Evolutionary conservation across 2,797 vertebrate species (phyloP), one percentile per base, ranked within the genome.

Genomic region (Anableps anableps): DNA sequence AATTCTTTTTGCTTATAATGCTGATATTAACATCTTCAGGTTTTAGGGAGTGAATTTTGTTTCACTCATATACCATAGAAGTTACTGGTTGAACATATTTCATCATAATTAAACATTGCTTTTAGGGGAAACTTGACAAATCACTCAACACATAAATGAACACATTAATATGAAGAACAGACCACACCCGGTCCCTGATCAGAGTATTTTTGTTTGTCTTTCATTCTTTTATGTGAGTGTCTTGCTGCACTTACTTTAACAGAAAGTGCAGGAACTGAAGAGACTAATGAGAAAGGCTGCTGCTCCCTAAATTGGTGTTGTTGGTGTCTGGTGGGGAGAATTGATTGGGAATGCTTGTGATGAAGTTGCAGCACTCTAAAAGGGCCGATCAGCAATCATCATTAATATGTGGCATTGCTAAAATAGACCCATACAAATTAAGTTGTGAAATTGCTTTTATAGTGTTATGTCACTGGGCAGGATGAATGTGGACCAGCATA

Each of bases 261-360:
- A 75, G 81, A 91, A 80, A 79, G 86, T 83, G 81, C 82, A 88
- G 82, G 75, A 90, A 88, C 84, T 87, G 84, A 85, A 78, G 84
- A 90, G 89, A 91, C 89, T 94, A 92, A 92, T 92, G 91, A 93
- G 88, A 91, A 85, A 91, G 90, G 88, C 89, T 92, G 91, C 90
- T 88, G 87, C 82, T 91, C 84, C 89, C 88, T 94, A 93, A 95
- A 93, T 93, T 91, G 91, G 90, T 90, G 88, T 93, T 94, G 94
- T 95, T 94, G 90, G 91, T 94, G 90, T 92, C 93, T 93, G 89
- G 91, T 80, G 72, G 86, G 91, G 93, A 93, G 91, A 95, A 96
- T 96, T 95, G 95, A 96, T 96, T 95, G 90, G 93, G 92, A 91
- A 93, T 92, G 93, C 93, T 93, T 87, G 89, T 95, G 95, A 96